Conservation (phyloP, 2,888 invertebrate genomes). For the Cheilosia urbana region DNA sequence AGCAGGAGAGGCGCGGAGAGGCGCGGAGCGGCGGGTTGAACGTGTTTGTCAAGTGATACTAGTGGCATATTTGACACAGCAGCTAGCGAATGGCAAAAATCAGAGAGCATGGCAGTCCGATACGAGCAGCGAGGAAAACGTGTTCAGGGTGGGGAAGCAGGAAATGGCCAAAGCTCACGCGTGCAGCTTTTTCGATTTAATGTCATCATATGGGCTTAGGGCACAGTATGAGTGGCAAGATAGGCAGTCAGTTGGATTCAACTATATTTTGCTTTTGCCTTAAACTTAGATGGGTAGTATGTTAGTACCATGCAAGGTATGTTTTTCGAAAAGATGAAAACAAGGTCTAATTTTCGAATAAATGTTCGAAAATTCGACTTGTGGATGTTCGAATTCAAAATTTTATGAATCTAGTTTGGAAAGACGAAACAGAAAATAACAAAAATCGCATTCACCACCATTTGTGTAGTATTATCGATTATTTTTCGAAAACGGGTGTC, state of each 20-base stretch:
- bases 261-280: not conserved
- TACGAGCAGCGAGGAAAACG: not conserved
- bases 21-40: constrained; percentile 11
- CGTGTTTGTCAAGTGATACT: constrained; percentile 45
- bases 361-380: too few relatives aligned
- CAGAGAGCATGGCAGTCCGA: constrained; percentile 36
- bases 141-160: not conserved
- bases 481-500: too few relatives aligned
- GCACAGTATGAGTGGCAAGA: not conserved
- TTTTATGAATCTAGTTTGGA: too few relatives aligned
- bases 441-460: too few relatives aligned
- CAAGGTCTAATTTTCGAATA: too few relatives aligned
- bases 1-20: not conserved
- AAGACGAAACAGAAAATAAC: too few relatives aligned
- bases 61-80: constrained; percentile 61
- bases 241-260: too few relatives aligned
- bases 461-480: too few relatives aligned
- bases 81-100: constrained; percentile 52
- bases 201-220: constrained; percentile 12
- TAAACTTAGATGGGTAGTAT: too few relatives aligned
- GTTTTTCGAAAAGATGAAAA: too few relatives aligned
- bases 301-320: too few relatives aligned
- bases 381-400: too few relatives aligned
- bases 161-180: constrained; percentile 50
- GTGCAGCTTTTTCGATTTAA: constrained; percentile 44